Percentiles rank a stretch among this genome's conserved stretches.
Conservation (phyloP, 2,113 vertebrate species). For the Elgaria multicarinata region DNA sequence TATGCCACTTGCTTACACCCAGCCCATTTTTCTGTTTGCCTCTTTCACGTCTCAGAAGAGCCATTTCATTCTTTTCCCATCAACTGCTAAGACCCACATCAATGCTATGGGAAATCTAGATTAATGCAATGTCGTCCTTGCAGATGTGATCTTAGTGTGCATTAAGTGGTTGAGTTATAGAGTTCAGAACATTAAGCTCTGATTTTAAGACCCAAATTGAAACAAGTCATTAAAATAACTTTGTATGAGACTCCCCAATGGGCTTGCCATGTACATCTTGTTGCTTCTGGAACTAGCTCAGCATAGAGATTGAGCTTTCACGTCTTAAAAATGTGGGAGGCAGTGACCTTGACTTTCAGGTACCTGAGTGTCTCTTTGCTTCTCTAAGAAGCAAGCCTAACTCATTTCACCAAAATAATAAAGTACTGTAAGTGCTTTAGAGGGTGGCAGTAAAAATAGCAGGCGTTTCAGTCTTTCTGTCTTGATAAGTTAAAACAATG, state of each 20-base stretch:
- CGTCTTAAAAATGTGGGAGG: background rate
- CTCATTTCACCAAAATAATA: background rate
- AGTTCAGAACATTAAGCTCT: background rate
- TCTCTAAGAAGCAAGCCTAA: background rate
- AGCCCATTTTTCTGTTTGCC: background rate
- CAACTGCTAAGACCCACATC: background rate
- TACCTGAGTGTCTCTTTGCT: background rate
- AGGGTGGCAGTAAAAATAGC: background rate
- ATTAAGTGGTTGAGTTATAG: background rate
- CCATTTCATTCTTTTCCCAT: background rate
- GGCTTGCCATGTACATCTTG: background rate
- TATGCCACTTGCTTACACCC: background rate
- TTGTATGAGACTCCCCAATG: background rate
- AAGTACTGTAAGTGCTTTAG: constrained; percentile 6
- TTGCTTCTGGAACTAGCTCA: background rate
- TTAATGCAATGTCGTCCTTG: background rate
- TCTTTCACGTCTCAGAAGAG: background rate
- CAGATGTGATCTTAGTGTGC: background rate
- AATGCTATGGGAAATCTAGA: background rate
- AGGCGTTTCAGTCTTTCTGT: background rate
- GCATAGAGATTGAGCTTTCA: background rate
- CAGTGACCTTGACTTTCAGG: background rate
- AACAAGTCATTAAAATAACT: background rate
- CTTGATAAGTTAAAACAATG: constrained; percentile 1
- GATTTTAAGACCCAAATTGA: background rate